These are phyloP conservation scores for Phyto melanocephala DNA, from an alignment of 2,888 invertebrate genomes.

Conservation along the genomic window DNA sequence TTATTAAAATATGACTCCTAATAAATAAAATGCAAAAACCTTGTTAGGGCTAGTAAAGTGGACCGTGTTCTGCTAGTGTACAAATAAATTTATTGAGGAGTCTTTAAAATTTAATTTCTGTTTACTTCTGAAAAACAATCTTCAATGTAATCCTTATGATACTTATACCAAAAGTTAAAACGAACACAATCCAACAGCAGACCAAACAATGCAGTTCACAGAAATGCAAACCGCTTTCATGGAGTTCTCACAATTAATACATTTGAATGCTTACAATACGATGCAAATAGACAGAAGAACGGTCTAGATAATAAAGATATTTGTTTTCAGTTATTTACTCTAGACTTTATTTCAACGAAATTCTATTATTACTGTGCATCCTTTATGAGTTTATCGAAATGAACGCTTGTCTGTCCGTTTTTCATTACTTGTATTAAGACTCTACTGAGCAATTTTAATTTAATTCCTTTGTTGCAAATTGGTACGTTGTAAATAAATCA, in stretches of 20 bases:
- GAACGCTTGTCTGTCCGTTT: background rate
- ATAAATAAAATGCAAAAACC: no score
- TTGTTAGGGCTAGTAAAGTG: no score
- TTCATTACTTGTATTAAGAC: background rate
- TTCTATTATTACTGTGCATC: background rate
- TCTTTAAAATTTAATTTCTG: no score
- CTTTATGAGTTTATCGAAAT: no score
- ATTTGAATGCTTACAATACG: no score
- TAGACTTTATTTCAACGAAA: background rate
- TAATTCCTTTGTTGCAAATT: background rate
- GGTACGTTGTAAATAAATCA: conserved; percentile 43
- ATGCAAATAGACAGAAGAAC: no score
- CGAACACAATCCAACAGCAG: background rate
- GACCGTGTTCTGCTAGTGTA: no score
- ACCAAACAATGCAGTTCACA: background rate
- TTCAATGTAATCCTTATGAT: no score
- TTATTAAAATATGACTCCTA: no score
- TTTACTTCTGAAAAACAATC: no score
- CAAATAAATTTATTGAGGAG: no score
- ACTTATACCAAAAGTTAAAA: background rate
- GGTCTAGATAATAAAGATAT: background rate
- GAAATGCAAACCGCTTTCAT: background rate
- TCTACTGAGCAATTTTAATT: background rate
- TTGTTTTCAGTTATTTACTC: background rate
- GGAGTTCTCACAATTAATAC: background rate